These are phyloP conservation scores for Rutpela maculata DNA, from an alignment of 2,888 invertebrate species.

Conservation along the genomic window DNA sequence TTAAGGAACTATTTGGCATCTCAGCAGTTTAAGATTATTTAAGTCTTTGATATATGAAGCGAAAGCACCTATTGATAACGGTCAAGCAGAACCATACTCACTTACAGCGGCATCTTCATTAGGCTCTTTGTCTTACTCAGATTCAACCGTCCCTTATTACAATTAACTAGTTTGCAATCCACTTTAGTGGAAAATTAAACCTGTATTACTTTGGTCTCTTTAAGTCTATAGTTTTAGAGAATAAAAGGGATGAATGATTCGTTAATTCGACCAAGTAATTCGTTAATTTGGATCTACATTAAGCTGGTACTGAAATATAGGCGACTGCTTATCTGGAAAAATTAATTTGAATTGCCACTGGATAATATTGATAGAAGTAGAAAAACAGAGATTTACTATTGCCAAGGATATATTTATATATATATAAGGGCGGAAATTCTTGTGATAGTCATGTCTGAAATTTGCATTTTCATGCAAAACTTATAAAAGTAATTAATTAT, in stretches of 20 bases:
- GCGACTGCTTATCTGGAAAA: neutral
- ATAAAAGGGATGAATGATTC: neutral
- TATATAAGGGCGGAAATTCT: too few relatives aligned
- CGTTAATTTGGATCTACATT: conserved; percentile 10
- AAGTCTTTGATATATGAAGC: conserved; percentile 60
- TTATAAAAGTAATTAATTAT: too few relatives aligned
- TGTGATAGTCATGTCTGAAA: too few relatives aligned
- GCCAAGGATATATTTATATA: too few relatives aligned
- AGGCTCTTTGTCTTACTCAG: conserved; percentile 38
- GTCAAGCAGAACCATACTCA: conserved; percentile 54
- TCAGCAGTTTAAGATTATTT: conserved; percentile 53
- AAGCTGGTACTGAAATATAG: conserved; percentile 12
- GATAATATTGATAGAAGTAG: neutral
- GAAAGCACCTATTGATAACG: conserved; percentile 58
- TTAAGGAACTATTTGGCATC: conserved; percentile 19
- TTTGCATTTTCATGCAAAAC: too few relatives aligned
- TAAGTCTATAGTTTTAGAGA: neutral
- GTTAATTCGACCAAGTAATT: conserved; percentile 23
- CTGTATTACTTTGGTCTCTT: conserved; percentile 21
- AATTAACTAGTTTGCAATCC: conserved; percentile 42
- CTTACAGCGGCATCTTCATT: conserved; percentile 49
- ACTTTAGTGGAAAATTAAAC: conserved; percentile 41
- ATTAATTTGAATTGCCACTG: neutral
- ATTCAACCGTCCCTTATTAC: conserved; percentile 33
- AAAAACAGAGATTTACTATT: neutral